These are phyloP conservation scores for Hypocryptadius cinnamomeus DNA, from an alignment of 2,113 vertebrate genomes.

Conservation along the genomic window DNA sequence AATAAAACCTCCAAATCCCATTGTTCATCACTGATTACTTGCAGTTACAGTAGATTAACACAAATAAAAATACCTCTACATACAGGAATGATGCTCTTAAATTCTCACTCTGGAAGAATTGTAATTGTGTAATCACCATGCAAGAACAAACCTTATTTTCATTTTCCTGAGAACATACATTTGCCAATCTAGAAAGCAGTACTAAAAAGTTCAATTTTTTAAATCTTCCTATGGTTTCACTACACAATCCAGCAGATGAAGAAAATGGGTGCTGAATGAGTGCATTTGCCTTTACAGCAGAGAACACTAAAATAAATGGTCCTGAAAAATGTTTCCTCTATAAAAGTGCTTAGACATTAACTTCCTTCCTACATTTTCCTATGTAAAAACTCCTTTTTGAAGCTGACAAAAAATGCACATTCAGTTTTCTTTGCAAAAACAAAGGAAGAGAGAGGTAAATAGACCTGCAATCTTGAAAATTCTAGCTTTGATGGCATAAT, in stretches of 20 bases:
- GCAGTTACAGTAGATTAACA: not conserved
- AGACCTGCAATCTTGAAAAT: not conserved
- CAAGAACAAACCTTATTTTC: not conserved
- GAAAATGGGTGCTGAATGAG: not conserved
- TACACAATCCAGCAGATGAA: not conserved
- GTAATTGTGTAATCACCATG: not conserved
- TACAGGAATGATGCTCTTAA: not conserved
- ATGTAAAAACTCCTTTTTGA: not conserved
- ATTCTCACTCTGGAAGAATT: not conserved
- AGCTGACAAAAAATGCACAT: not conserved
- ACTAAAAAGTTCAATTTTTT: not conserved
- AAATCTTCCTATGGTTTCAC: not conserved
- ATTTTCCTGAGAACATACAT: not conserved
- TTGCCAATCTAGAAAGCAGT: not conserved
- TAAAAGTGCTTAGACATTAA: not conserved
- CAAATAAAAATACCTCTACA: not conserved
- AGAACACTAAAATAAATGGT: conserved; percentile 19
- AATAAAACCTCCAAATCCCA: not conserved
- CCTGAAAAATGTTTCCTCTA: conserved; percentile 2
- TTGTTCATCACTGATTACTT: not conserved
- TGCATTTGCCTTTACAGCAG: not conserved
- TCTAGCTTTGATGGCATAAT: not conserved
- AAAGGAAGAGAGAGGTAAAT: not conserved
- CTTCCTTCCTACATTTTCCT: not conserved
- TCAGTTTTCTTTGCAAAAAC: not conserved